Evolutionary conservation across 2,888 invertebrate genomes (phyloP).

Genomic region (Calliphora vomitoria): DNA sequence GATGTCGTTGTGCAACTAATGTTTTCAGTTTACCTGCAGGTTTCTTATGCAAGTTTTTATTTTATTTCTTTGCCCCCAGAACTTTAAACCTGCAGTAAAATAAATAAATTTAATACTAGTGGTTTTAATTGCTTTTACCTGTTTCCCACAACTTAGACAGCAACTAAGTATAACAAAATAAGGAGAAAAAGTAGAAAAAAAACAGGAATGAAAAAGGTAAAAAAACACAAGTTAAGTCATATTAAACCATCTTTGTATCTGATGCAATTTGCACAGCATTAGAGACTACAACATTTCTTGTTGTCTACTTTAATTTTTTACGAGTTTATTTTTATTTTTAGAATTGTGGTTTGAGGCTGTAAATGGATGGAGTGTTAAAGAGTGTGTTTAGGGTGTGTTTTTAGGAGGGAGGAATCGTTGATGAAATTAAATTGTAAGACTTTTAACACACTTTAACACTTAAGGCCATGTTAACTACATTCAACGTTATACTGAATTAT

Average conservation of each 20-base stretch:
- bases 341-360: conserved; percentile 38
- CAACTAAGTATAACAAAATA: too few species aligned
- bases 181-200: conserved; percentile 11
- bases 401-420: background rate
- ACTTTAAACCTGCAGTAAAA: conserved; percentile 31
- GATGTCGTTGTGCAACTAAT: background rate
- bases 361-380: background rate
- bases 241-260: conserved; percentile 47
- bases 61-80: conserved; percentile 10
- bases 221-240: conserved; percentile 22
- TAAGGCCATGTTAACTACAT: conserved; percentile 25
- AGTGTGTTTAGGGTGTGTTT: background rate
- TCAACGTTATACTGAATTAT: conserved; percentile 14
- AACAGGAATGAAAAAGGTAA: background rate
- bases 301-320: background rate
- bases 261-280: conserved; percentile 50
- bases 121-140: conserved; percentile 65
- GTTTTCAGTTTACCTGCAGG: background rate
- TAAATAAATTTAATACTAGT: conserved; percentile 37
- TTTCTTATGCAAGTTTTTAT: background rate
- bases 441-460: conserved; percentile 40
- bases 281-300: conserved; percentile 14
- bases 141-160: background rate
- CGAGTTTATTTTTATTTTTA: conserved; percentile 28
- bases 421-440: conserved; percentile 56